Evolutionary conservation across 2,888 invertebrate genomes (phyloP), one percentile per base, ranked within the genome.

Genomic region (Corbicula japonica): DNA sequence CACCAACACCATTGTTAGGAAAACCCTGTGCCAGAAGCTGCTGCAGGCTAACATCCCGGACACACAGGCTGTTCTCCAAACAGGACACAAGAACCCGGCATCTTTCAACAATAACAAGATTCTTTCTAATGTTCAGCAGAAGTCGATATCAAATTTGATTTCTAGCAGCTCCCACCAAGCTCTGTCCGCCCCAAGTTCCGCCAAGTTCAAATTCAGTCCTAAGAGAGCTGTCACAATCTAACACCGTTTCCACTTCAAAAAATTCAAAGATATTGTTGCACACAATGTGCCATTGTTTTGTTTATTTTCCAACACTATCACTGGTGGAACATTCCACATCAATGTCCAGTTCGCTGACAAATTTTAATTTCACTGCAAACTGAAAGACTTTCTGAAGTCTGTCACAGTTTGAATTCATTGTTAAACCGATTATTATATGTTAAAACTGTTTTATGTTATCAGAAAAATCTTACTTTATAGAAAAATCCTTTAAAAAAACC

Each of bases 101-200:
- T 65, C 65, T 8, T 28, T 65, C 15, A 65, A 65, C n/a, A 65
- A 65, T n/a, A 34, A 65, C 52, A 21, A 52, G 15, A 15, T 65
- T 32, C 21, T 65, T 6, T 50, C 30, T 8, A 65, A 65, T 35
- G 5, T 48, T 21, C 48, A 34, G 44, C 48, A 65, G 28, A 48
- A 65, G 21, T n/a, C 48, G n/a, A 21, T 65, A 21, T 65, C 34
- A n/a, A 35, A 46, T 48, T n/a, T 63, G 3, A 4, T 52, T 8
- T 48, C 50, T 26, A 4, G 50, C n/a, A n/a, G n/a, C n/a, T n/a
- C n/a, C n/a, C 28, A 23, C 50, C 12, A 26, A 4, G 46, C 4
- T 15, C 46, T 4, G 18, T 15, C 46, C 4, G 18, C 46, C 21
- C n/a, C 21, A 21, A 21, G 8, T 6, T 26, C 4, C n/a, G 10